phyloP scores from a whole-genome alignment of 2,888 invertebrate genomes.

The Plagodis pulveraria region DNA sequence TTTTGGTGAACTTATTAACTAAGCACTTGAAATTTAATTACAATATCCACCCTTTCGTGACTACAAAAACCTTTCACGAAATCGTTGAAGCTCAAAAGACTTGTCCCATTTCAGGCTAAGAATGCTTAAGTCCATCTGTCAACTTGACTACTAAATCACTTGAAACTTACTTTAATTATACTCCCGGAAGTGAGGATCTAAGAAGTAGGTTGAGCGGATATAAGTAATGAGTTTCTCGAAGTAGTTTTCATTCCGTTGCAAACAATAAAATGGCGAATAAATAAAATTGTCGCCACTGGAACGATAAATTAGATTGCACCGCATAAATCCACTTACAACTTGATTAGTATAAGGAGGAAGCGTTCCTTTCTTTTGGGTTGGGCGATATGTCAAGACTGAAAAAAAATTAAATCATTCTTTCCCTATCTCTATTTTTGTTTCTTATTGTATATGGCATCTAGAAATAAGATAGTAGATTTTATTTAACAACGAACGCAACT shows the following conservation, averaged over 20 bases:
- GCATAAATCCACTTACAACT: constrained; percentile 37
- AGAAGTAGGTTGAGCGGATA: constrained; percentile 21
- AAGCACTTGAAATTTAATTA: background rate
- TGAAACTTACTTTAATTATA: constrained; percentile 27
- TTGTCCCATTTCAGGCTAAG: constrained; percentile 11
- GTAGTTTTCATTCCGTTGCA: constrained; percentile 17
- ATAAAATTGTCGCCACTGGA: constrained; percentile 32
- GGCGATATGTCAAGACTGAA: no score
- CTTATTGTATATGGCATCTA: no score
- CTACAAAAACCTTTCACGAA: constrained; percentile 1
- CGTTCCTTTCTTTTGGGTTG: no score
- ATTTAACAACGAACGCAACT: no score
- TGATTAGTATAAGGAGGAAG: constrained; percentile 13
- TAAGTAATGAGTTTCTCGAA: constrained; percentile 26
- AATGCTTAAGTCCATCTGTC: constrained; percentile 16
- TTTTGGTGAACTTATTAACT: no score
- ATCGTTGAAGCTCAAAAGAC: constrained; percentile 8
- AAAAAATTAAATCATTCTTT: no score
- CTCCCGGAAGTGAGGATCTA: constrained; percentile 11
- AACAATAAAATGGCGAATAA: constrained; percentile 27
- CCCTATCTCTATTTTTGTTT: no score
- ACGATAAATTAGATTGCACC: constrained; percentile 34
- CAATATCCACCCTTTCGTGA: background rate
- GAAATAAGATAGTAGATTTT: no score
- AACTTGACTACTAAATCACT: constrained; percentile 23